Conservation (phyloP, 2,113 vertebrate species). For the Halcyon malimbica region DNA sequence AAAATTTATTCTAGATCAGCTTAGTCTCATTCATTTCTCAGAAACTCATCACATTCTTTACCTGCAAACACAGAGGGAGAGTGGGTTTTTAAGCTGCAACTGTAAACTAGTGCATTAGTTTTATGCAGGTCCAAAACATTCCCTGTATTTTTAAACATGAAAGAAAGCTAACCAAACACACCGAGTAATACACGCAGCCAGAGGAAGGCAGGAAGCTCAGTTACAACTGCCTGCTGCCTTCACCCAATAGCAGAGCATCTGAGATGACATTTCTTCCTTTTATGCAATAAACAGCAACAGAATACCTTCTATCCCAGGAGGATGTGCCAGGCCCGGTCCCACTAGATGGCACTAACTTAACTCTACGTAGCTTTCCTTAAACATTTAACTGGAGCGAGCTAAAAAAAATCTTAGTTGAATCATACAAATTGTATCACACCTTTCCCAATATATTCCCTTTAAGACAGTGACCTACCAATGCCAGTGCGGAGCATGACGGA, state of each 20-base stretch:
- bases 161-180: background rate
- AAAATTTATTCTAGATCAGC: background rate
- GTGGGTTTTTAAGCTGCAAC: background rate
- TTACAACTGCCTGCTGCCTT: conserved; percentile 14
- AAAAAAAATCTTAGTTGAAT: conserved; percentile 27
- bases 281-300: conserved; percentile 58
- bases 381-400: conserved; percentile 27
- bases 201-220: conserved; percentile 47
- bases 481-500: conserved; percentile 61
- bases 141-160: background rate
- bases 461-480: conserved; percentile 58
- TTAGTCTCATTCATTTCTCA: background rate
- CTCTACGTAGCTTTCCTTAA: background rate
- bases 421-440: conserved; percentile 49
- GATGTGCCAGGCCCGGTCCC: conserved; percentile 42
- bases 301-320: conserved; percentile 51
- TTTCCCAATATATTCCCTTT: conserved; percentile 50
- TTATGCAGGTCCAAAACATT: background rate
- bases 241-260: conserved; percentile 49
- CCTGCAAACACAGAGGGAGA: background rate
- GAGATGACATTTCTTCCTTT: conserved; percentile 72
- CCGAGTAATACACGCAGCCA: background rate
- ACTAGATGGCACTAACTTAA: conserved; percentile 75
- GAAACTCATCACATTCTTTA: background rate
- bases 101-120: background rate